These are phyloP conservation scores for Onychomys leucogaster DNA, from an alignment of 2,797 vertebrate genomes.

Conservation along the genomic window DNA sequence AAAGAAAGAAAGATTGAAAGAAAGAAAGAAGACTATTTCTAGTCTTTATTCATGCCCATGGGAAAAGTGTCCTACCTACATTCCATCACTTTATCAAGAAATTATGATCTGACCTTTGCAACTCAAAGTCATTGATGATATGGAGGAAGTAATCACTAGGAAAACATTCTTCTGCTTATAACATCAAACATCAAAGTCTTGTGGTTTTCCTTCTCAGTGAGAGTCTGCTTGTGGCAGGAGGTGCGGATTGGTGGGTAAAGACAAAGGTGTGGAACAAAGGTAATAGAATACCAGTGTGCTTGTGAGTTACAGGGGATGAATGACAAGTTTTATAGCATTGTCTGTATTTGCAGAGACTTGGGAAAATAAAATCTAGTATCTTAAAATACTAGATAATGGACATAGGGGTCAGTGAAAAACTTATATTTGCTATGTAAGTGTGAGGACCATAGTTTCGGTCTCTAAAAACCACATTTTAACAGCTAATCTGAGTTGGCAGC, in stretches of 20 bases:
- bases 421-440: background rate
- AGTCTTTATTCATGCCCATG: background rate
- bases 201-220: background rate
- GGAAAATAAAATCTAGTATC: background rate
- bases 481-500: background rate
- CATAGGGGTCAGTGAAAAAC: background rate
- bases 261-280: too few species aligned
- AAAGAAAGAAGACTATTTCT: background rate
- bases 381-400: background rate
- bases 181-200: background rate
- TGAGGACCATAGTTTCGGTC: background rate
- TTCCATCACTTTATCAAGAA: background rate
- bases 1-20: too few species aligned
- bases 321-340: background rate
- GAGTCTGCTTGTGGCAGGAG: background rate
- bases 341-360: background rate
- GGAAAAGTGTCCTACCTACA: background rate
- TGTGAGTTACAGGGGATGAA: background rate
- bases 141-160: background rate
- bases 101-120: conserved; percentile 7
- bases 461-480: background rate
- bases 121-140: background rate
- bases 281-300: background rate
- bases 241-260: rapidly evolving
- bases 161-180: background rate